These are phyloP conservation scores for Aphaenogaster floridana DNA, from an alignment of 1,140 invertebrate species.

Conservation along the genomic window DNA sequence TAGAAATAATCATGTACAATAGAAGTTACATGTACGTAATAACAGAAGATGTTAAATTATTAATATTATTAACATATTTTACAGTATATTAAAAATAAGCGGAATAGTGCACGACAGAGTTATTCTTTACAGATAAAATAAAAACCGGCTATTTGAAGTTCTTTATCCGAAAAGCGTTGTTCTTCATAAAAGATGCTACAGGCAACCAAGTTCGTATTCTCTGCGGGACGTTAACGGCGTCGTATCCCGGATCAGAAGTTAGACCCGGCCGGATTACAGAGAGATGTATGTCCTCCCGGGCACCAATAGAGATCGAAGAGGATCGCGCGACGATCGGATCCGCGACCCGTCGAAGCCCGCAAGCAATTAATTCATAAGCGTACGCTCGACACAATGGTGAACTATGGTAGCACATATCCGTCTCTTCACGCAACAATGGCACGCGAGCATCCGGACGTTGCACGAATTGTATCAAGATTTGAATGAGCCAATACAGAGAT, in stretches of 20 bases:
- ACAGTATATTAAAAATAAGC: not conserved
- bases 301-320: constrained; percentile 49
- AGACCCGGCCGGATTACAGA: constrained; percentile 31
- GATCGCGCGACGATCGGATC: constrained; percentile 58
- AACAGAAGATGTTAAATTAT: not conserved
- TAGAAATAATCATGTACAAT: not conserved
- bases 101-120: not conserved
- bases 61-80: not conserved
- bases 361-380: constrained; percentile 77
- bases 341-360: constrained; percentile 34
- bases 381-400: constrained; percentile 70
- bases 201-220: constrained; percentile 19
- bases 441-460: constrained; percentile 28
- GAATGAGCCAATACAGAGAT: constrained; percentile 67
- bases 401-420: constrained; percentile 68
- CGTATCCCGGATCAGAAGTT: constrained; percentile 46
- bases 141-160: not conserved
- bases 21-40: not conserved
- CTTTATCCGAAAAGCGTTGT: constrained; percentile 20
- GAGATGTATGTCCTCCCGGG: constrained; percentile 25
- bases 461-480: constrained; percentile 72
- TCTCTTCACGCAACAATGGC: constrained; percentile 68
- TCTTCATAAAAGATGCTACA: not conserved
- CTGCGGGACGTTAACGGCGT: constrained; percentile 32
- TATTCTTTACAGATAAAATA: not conserved